Conservation (phyloP, 2,888 invertebrate genomes). For the Amphimallon solstitiale region DNA sequence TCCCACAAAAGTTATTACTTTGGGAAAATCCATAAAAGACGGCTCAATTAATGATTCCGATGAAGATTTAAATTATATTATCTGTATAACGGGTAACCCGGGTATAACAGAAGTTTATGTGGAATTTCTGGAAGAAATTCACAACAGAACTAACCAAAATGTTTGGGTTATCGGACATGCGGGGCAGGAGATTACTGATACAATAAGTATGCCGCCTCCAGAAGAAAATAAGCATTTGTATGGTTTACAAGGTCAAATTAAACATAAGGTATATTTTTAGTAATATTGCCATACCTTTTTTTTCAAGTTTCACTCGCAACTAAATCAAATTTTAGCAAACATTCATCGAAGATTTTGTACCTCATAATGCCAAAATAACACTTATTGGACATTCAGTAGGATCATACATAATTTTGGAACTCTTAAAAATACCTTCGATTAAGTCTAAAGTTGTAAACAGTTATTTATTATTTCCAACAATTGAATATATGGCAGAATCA, state of each 20-base stretch:
- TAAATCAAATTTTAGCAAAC: slow-evolving; percentile 59
- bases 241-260: slow-evolving; percentile 80
- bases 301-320: background rate
- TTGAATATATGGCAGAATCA: slow-evolving; percentile 82
- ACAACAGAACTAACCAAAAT: slow-evolving; percentile 68
- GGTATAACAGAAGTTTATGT: slow-evolving; percentile 85
- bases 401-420: slow-evolving; percentile 80
- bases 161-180: slow-evolving; percentile 85
- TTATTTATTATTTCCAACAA: slow-evolving; percentile 85
- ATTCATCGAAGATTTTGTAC: slow-evolving; percentile 78
- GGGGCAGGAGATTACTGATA: slow-evolving; percentile 80
- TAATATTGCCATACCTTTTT: background rate
- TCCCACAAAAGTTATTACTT: slow-evolving; percentile 77
- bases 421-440: slow-evolving; percentile 70
- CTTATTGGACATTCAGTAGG: slow-evolving; percentile 92
- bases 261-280: slow-evolving; percentile 72
- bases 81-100: slow-evolving; percentile 89
- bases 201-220: slow-evolving; percentile 64
- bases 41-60: slow-evolving; percentile 61
- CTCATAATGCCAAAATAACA: slow-evolving; percentile 75
- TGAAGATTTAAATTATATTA: slow-evolving; percentile 70
- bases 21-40: slow-evolving; percentile 75
- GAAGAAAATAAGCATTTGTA: slow-evolving; percentile 71
- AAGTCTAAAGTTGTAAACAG: slow-evolving; percentile 67
- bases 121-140: slow-evolving; percentile 70